These are phyloP conservation scores for Fistularia tabacaria DNA, from an alignment of 2,797 vertebrate species.

Conservation along the genomic window DNA sequence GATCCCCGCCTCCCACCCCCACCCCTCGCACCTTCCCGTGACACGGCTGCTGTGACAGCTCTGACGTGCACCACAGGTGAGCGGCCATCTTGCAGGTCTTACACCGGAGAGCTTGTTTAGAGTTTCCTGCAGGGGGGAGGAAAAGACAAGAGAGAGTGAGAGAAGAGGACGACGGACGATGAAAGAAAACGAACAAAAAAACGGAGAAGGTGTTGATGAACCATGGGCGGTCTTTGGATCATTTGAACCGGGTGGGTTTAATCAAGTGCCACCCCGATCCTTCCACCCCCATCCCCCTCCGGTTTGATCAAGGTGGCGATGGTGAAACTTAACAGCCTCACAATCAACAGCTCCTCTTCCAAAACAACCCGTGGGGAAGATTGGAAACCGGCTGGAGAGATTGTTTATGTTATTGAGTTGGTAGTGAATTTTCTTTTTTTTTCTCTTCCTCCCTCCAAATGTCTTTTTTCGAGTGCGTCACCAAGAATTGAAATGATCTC, in stretches of 20 bases:
- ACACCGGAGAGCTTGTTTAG: conserved; percentile 90
- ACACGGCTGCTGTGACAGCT: conserved; percentile 85
- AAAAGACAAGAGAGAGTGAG: conserved; percentile 21
- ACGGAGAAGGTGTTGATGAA: conserved; percentile 6
- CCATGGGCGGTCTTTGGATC: conserved; percentile 25
- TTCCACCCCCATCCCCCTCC: not conserved
- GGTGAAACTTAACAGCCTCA: conserved; percentile 32
- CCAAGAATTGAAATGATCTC: not conserved
- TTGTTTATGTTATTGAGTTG: conserved; percentile 48
- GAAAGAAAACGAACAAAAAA: conserved; percentile 4
- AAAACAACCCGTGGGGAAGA: conserved; percentile 31
- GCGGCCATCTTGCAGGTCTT: conserved; percentile 88
- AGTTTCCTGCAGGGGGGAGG: conserved; percentile 76
- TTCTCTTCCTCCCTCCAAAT: not conserved
- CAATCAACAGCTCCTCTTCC: conserved; percentile 44
- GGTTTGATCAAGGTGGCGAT: not conserved
- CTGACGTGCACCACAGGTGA: conserved; percentile 91
- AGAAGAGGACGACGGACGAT: conserved; percentile 3
- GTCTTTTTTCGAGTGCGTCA: conserved; percentile 12
- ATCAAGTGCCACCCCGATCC: conserved; percentile 28
- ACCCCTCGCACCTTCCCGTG: conserved; percentile 76
- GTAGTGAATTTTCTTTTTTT: conserved; percentile 16
- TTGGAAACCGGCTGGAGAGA: conserved; percentile 50
- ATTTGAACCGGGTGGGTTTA: conserved; percentile 1
- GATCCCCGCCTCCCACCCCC: too few species aligned